Percentiles rank a stretch among this genome's conserved stretches.
These are phyloP conservation scores for Argyra leucocephala DNA, from an alignment of 2,888 invertebrate species.

Conservation along the genomic window DNA sequence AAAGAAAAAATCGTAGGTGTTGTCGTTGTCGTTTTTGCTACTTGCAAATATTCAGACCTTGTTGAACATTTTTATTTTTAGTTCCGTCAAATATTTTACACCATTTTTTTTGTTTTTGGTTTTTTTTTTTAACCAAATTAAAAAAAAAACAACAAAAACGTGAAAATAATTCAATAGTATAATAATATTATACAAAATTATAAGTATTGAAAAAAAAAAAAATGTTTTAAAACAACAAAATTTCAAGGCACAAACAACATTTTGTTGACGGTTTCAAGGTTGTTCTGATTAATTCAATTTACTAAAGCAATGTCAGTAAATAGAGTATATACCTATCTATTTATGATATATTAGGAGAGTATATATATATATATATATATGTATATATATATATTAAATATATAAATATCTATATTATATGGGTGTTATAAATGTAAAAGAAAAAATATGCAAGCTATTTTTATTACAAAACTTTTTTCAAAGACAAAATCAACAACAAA, in stretches of 20 bases:
- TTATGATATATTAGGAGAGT: too few species aligned
- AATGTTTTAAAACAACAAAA: not conserved
- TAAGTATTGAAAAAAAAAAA: not conserved
- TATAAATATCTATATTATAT: too few species aligned
- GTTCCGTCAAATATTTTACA: constrained; percentile 1
- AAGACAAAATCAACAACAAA: too few species aligned
- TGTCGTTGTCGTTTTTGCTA: not conserved
- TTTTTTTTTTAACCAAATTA: too few species aligned
- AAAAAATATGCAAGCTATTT: too few species aligned
- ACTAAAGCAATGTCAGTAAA: not conserved
- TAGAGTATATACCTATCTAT: not conserved
- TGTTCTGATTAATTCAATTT: constrained; percentile 6
- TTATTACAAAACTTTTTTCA: too few species aligned
- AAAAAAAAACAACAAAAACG: too few species aligned
- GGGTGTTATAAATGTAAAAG: too few species aligned
- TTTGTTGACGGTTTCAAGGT: constrained; percentile 1
- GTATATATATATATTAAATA: too few species aligned
- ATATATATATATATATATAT: too few species aligned
- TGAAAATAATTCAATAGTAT: too few species aligned
- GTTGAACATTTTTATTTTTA: not conserved
- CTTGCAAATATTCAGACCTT: not conserved
- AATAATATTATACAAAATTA: not conserved
- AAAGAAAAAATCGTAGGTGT: constrained; percentile 2
- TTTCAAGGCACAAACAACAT: constrained; percentile 1
- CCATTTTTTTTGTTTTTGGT: not conserved